These are phyloP conservation scores for Carollia perspicillata DNA, from an alignment of 2,113 vertebrate genomes.

Conservation along the genomic window DNA sequence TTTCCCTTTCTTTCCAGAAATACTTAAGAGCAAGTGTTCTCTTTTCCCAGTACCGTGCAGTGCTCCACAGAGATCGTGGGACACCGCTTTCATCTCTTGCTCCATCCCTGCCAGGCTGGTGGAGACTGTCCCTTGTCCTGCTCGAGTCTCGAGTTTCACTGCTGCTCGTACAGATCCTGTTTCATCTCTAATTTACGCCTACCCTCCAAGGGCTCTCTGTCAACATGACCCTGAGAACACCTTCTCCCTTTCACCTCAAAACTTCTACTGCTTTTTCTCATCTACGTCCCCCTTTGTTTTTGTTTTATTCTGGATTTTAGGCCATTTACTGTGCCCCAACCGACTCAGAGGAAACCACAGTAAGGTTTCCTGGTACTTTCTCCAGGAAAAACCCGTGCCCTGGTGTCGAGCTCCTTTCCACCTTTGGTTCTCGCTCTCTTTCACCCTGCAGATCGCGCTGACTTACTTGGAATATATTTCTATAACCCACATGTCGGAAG, in stretches of 20 bases:
- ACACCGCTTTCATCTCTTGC: not conserved
- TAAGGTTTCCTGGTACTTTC: not conserved
- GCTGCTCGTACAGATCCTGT: not conserved
- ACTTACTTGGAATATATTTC: constrained; percentile 19
- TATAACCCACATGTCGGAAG: not conserved
- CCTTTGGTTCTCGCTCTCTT: not conserved
- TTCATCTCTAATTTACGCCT: not conserved
- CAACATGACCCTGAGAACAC: not conserved
- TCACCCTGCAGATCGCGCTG: not conserved
- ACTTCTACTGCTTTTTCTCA: not conserved
- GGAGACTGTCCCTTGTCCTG: not conserved
- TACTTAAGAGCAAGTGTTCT: not conserved
- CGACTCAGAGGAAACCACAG: not conserved
- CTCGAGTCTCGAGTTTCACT: not conserved
- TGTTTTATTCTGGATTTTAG: not conserved
- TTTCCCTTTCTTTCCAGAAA: not conserved
- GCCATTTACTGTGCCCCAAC: not conserved
- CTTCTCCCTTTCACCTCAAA: not conserved
- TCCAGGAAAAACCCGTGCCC: not conserved
- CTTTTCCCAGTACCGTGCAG: not conserved
- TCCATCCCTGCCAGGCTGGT: not conserved
- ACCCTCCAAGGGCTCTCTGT: not conserved
- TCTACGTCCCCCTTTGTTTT: not conserved
- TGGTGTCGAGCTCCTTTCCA: not conserved
- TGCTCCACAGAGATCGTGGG: not conserved